These are phyloP conservation scores for Trisateles emortualis DNA, from an alignment of 2,888 invertebrate genomes.

Conservation along the genomic window DNA sequence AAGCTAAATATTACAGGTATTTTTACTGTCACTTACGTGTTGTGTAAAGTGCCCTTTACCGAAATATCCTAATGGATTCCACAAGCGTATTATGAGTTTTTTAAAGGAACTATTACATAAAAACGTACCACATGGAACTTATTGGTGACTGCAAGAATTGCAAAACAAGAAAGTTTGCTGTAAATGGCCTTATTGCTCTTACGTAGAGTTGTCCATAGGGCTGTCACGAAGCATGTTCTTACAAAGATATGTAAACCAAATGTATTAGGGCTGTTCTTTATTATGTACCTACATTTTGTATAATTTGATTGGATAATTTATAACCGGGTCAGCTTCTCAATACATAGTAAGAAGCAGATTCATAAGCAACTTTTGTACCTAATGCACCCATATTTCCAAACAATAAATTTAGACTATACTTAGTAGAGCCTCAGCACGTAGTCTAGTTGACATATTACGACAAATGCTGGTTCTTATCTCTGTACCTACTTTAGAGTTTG, in stretches of 20 bases:
- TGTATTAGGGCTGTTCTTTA: not conserved
- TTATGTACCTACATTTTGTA: not conserved
- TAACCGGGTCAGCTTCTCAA: not conserved
- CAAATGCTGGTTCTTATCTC: not conserved
- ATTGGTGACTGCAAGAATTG: conserved; percentile 39
- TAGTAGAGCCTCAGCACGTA: not conserved
- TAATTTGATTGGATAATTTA: too few relatives aligned
- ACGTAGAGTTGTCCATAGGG: conserved; percentile 37
- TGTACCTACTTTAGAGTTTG: not conserved
- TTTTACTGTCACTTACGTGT: not conserved
- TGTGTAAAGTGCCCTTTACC: conserved; percentile 10
- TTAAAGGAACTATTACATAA: conserved; percentile 46
- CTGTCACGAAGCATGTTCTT: conserved; percentile 12
- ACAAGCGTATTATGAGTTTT: conserved; percentile 27
- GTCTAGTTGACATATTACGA: not conserved
- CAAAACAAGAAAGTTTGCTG: conserved; percentile 49
- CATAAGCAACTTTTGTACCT: too few relatives aligned
- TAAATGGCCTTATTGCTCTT: conserved; percentile 43
- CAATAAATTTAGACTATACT: not conserved
- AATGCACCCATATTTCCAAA: not conserved
- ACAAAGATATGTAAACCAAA: not conserved
- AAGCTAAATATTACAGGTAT: conserved; percentile 1
- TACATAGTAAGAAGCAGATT: not conserved
- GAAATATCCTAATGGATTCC: conserved; percentile 31
- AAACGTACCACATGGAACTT: conserved; percentile 31